Evolutionary conservation across 2,113 vertebrate species (phyloP).

Genomic region (Silurus glanis): DNA sequence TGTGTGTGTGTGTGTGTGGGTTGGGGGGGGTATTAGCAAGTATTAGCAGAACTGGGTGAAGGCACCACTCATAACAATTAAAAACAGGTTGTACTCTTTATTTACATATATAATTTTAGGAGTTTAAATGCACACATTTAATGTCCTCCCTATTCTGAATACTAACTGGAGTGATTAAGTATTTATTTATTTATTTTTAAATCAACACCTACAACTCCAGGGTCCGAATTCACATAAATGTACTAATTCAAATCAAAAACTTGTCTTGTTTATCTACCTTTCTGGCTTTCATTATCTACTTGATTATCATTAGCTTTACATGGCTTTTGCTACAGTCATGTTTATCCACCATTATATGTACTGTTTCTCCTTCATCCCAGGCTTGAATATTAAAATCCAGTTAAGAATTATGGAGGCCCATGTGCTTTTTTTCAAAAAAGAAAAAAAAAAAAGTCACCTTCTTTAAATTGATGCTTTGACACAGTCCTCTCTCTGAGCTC

Average conservation of each 20-base stretch:
- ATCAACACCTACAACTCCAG: too few relatives aligned
- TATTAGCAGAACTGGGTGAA: neutral
- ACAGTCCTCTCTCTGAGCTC: too few relatives aligned
- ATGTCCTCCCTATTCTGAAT: neutral
- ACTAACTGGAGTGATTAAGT: neutral
- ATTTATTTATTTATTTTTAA: too few relatives aligned
- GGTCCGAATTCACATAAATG: too few relatives aligned
- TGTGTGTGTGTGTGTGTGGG: constrained; percentile 9
- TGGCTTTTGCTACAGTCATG: neutral
- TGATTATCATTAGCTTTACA: neutral
- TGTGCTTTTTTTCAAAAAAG: too few relatives aligned
- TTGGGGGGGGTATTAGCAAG: neutral
- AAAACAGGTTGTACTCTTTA: neutral
- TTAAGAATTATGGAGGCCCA: too few relatives aligned
- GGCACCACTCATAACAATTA: neutral
- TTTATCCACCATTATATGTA: neutral
- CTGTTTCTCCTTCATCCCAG: too few relatives aligned
- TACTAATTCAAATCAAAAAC: neutral
- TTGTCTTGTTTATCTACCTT: neutral
- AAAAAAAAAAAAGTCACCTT: too few relatives aligned
- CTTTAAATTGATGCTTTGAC: too few relatives aligned
- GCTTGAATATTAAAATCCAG: too few relatives aligned
- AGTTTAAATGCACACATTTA: neutral
- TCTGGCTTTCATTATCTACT: neutral
- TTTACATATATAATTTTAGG: neutral